phyloP scores from a whole-genome alignment of 2,888 invertebrate genomes.

The Nephrotoma appendiculata region DNA sequence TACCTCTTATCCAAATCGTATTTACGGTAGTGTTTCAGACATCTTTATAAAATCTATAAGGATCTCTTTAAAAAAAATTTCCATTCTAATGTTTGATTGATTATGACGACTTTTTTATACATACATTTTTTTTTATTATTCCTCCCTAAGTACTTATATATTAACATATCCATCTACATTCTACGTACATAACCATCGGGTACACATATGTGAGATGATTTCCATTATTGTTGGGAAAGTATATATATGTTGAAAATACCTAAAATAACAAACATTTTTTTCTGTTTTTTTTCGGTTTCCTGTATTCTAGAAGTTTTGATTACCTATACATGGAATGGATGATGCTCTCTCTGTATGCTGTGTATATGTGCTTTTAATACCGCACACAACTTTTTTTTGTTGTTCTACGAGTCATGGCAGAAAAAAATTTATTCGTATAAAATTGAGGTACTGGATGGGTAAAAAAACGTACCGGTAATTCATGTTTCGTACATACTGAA shows the following conservation, averaged over 20 bases:
- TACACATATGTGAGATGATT: neutral
- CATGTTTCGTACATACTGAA: neutral
- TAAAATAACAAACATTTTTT: neutral
- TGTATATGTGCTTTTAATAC: neutral
- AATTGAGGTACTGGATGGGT: neutral
- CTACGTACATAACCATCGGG: neutral
- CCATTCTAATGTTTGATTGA: neutral
- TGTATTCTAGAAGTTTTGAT: neutral
- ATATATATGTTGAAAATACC: neutral
- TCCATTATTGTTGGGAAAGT: neutral
- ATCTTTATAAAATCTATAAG: neutral
- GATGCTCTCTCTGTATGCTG: neutral
- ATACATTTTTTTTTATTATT: neutral
- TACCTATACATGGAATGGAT: neutral
- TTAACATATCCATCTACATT: neutral
- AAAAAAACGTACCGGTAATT: neutral
- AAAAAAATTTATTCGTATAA: neutral
- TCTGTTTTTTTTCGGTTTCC: neutral
- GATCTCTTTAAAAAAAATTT: neutral
- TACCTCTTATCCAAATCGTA: too few species aligned
- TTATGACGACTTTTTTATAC: neutral
- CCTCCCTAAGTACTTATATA: neutral
- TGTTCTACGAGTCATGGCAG: neutral
- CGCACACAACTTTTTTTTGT: neutral
- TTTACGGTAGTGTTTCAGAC: neutral